A percentile compares a stretch with the other conserved stretches of the same genome.
Evolutionary conservation across 1,140 invertebrate genomes (phyloP).

Genomic region (Sitodiplosis mosellana): DNA sequence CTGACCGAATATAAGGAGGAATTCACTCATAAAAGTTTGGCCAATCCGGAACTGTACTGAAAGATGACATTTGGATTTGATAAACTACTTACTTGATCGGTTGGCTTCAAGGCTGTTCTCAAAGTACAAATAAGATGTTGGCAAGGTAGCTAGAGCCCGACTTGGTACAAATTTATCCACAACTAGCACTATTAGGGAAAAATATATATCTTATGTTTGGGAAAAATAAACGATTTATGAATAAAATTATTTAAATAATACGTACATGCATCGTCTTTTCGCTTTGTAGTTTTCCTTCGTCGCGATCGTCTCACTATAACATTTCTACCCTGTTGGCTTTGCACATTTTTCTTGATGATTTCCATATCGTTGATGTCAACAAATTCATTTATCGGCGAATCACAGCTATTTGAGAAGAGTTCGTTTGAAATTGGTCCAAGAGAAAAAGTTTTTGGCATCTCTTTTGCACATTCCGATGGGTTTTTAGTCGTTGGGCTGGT

Average conservation of each 20-base stretch:
- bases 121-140: not conserved
- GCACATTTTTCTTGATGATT: not conserved
- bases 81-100: not conserved
- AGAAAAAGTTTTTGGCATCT: too few relatives aligned
- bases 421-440: too few relatives aligned
- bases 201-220: too few relatives aligned
- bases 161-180: not conserved
- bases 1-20: too few relatives aligned
- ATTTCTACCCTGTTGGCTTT: not conserved
- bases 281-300: not conserved
- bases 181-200: not conserved
- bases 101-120: not conserved
- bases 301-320: not conserved
- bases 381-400: not conserved
- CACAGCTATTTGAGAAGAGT: too few relatives aligned
- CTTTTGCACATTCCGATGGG: too few relatives aligned
- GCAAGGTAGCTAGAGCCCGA: not conserved
- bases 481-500: too few relatives aligned
- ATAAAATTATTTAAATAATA: not conserved
- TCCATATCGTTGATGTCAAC: conserved; percentile 1
- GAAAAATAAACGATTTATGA: too few relatives aligned
- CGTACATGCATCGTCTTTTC: not conserved
- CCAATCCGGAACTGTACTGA: too few relatives aligned
- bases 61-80: too few relatives aligned
- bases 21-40: too few relatives aligned